Evolutionary conservation across 2,888 invertebrate species (phyloP), one percentile per base, ranked within the genome.

Genomic region (Alcis repandata): DNA sequence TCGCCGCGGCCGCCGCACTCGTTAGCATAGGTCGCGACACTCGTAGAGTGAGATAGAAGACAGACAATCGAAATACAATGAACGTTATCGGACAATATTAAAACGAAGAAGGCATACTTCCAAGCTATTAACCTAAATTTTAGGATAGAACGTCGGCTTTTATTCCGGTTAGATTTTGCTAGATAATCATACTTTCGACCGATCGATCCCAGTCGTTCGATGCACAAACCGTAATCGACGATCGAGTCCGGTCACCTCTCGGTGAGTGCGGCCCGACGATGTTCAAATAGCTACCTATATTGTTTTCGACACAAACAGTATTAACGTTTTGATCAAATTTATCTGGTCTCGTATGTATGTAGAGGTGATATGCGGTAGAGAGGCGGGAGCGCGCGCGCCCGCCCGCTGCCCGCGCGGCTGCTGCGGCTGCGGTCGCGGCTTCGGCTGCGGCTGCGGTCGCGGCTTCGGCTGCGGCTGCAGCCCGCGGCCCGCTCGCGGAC

Each of bases 121-220:
- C 92, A 89, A 88, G 88, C 89, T 91, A 88, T 87, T 90, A 86
- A 90, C 85, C 87, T 88, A 90, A 90, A 89, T 89, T 88, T 79
- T 93, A 92, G 89, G 83, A 88, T 92, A 92, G 90, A 89, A 88
- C 83, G 90, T 92, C 89, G 86, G 92, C 92, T 92, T 91, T 91
- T 90, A 92, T 90, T 91, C 92, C 92, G 87, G 88, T 89, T 93
- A 93, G 93, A 91, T 90, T 91, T 91, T 92, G 93, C 93, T 93
- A 93, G 93, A 92, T 89, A 86, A 84, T 84, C 86, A 87, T 91
- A 87, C 70, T 88, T 87, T 88, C 86, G 46, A 86, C 84, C 80
- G 87, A 83, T 88, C 85, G 87, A 86, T 86, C 82, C 85, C 86
- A 84, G 89, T 90, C 85, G 68, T 87, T 87, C 87, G 86, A 90